Evolutionary conservation across 1,140 invertebrate genomes (phyloP), one percentile per base, ranked within the genome.

Genomic region (Macrocentrus cingulum): DNA sequence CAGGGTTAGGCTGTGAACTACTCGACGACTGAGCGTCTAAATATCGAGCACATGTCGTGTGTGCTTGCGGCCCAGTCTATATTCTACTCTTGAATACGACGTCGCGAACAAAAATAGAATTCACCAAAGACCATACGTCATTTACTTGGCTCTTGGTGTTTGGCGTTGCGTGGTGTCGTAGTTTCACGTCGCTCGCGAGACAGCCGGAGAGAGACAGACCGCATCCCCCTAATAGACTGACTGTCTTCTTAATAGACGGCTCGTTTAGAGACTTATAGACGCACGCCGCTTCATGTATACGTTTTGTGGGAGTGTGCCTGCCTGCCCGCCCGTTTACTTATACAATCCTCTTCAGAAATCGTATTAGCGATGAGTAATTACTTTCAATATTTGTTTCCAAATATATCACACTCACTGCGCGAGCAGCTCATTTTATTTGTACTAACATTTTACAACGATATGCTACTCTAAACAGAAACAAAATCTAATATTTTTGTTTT

Each of bases 201-300:
- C 53, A 69, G 61, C 56, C 53, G 59, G 46, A 57, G 65, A 64
- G 60, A 60, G 66, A 55, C 58, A 60, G 57, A 58, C 63, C 8
- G 60, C 61, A 65, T 65, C 63, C 63, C 6, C 55, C 66, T 70
- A 70, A 70, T 71, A 71, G 64, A 66, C 56, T 57, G 55, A 57
- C 66, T 67, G 66, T 70, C 69, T 67, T 68, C 65, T 65, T 70
- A 71, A 71, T 70, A 69, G 66, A 68, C 68, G 63, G 61, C 62
- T 59, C 65, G 61, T 64, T 41, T 64, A 61, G 56, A 66, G 42
- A 22, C 44, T 18, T 49, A 45, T 51, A 52, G 19, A 4, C 25
- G 25, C 9, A 5, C 25, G 25, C 25, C 25, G 25, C 25, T 29
- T 9, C n/a, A n/a, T n/a, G n/a, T n/a, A n/a, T n/a, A n/a, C n/a